These are phyloP conservation scores for Oryzias sinensis DNA, from an alignment of 2,797 vertebrate species.

Conservation along the genomic window DNA sequence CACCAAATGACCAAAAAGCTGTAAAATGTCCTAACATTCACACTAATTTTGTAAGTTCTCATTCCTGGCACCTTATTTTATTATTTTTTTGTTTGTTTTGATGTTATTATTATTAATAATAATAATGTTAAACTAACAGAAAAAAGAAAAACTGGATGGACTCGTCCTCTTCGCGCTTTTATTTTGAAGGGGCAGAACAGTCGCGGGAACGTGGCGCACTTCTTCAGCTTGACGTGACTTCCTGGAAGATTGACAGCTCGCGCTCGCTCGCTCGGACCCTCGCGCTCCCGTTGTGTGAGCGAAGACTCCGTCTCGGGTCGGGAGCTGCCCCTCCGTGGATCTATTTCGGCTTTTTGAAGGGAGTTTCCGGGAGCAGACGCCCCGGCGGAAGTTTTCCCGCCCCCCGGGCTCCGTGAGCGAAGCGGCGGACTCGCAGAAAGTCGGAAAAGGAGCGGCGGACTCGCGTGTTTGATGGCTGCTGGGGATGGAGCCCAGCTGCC, in stretches of 20 bases:
- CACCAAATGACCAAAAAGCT: no score
- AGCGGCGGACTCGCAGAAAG: conserved; percentile 39
- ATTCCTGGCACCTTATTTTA: no score
- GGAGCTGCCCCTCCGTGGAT: conserved; percentile 5
- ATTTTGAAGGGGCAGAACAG: conserved; percentile 29
- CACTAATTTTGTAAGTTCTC: no score
- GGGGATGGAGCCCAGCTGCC: conserved; percentile 83
- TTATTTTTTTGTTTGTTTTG: no score
- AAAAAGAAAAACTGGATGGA: no score
- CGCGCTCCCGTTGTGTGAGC: conserved; percentile 32
- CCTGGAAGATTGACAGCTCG: conserved; percentile 63
- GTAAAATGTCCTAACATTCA: no score
- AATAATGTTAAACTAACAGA: no score
- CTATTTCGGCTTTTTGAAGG: conserved; percentile 22
- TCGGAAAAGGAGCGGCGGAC: conserved; percentile 45
- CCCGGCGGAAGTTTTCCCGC: conserved; percentile 3
- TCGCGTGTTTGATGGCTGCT: conserved; percentile 78
- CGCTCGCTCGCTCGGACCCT: conserved; percentile 2
- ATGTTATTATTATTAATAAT: no score
- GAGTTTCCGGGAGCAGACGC: conserved; percentile 9
- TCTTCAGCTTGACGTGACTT: conserved; percentile 27
- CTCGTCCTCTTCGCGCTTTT: conserved; percentile 17
- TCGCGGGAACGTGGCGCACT: neutral
- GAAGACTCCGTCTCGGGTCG: neutral
- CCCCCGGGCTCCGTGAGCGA: conserved; percentile 45